phyloP scores from a whole-genome alignment of 1,140 invertebrate species.

The Potamilus streckersoni region DNA sequence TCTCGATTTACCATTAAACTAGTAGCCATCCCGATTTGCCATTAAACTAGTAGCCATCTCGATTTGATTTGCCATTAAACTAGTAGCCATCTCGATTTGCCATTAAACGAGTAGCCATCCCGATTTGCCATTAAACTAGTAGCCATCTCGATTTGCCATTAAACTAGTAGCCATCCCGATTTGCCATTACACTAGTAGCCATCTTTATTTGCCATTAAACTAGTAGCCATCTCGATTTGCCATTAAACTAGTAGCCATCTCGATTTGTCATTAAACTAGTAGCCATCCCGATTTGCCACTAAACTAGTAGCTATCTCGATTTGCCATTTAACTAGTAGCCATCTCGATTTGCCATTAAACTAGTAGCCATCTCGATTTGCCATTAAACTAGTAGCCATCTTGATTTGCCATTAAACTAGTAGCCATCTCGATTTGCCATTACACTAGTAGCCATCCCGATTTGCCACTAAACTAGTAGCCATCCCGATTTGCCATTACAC shows the following conservation, averaged over 20 bases:
- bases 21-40: constrained; percentile 22
- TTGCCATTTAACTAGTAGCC: too few species aligned
- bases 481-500: constrained; percentile 31
- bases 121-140: constrained; percentile 19
- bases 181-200: too few species aligned
- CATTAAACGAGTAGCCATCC: too few species aligned
- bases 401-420: constrained; percentile 19
- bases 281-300: constrained; percentile 27
- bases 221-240: constrained; percentile 19
- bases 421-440: constrained; percentile 26
- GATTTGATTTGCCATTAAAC: constrained; percentile 29
- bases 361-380: constrained; percentile 19
- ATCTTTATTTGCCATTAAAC: constrained; percentile 14
- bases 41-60: too few species aligned
- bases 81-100: constrained; percentile 19
- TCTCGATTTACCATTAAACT: constrained; percentile 16
- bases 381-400: too few species aligned
- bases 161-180: constrained; percentile 13
- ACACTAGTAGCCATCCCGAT: constrained; percentile 18
- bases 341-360: constrained; percentile 17
- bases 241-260: too few species aligned
- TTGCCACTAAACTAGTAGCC: too few species aligned
- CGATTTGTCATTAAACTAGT: constrained; percentile 19
- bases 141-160: constrained; percentile 20
- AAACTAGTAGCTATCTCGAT: constrained; percentile 14